Evolutionary conservation across 2,888 invertebrate species (phyloP).

Genomic region (Tachina fera): DNA sequence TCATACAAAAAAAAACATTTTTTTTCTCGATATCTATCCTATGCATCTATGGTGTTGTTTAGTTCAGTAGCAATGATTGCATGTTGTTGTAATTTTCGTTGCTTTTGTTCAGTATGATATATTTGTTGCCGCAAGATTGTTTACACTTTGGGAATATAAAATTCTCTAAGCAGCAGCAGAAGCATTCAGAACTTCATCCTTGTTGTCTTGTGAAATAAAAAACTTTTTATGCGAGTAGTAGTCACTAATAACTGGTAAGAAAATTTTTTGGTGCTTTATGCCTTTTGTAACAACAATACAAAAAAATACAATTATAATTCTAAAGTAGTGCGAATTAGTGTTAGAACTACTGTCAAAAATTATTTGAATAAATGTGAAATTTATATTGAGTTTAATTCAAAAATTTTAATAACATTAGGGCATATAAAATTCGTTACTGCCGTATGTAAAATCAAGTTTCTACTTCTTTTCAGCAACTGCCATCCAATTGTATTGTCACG

Average conservation of each 20-base stretch:
- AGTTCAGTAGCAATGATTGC: slow-evolving; percentile 55
- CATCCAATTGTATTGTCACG: slow-evolving; percentile 24
- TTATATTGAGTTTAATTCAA: not conserved
- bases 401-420: not conserved
- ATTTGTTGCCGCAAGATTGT: slow-evolving; percentile 68
- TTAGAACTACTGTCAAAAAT: no score
- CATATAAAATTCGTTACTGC: not conserved
- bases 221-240: not conserved
- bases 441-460: not conserved
- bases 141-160: slow-evolving; percentile 62
- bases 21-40: slow-evolving; percentile 20
- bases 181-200: not conserved
- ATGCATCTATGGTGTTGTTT: slow-evolving; percentile 47
- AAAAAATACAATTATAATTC: not conserved
- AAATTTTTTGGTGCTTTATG: not conserved
- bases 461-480: slow-evolving; percentile 7
- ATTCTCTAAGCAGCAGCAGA: slow-evolving; percentile 13
- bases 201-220: slow-evolving; percentile 18
- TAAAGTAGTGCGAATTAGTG: not conserved
- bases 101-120: slow-evolving; percentile 59
- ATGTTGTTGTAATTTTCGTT: slow-evolving; percentile 51
- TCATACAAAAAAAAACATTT: slow-evolving; percentile 18
- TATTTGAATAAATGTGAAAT: no score
- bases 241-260: not conserved
- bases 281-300: not conserved